Percentiles rank a stretch among this genome's conserved stretches.
Conservation (phyloP, 1,140 invertebrate genomes). For the Ridgeia piscesae region DNA sequence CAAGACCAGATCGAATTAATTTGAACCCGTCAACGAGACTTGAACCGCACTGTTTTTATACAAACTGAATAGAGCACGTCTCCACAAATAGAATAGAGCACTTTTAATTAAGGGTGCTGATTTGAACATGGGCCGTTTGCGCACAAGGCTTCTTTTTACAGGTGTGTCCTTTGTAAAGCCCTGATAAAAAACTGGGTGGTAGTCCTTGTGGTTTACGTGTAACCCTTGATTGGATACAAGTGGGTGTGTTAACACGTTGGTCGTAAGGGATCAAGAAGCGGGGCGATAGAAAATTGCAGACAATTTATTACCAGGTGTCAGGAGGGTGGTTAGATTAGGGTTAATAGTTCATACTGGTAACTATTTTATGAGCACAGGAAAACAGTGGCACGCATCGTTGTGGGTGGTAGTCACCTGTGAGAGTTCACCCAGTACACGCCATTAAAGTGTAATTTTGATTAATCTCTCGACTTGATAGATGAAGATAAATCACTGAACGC, state of each 20-base stretch:
- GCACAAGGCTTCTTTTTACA: background rate
- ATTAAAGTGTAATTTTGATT: background rate
- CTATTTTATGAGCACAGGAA: no score
- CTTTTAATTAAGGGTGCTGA: background rate
- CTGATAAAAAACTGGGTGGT: background rate
- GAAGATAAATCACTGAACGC: background rate
- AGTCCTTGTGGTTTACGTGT: background rate
- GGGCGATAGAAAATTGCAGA: background rate
- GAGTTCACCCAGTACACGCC: background rate
- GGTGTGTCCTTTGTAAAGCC: background rate
- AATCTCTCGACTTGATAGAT: background rate
- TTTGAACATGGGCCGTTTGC: background rate
- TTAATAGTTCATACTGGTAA: background rate
- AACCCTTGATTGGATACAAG: background rate
- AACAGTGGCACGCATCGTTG: background rate
- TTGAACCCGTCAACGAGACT: background rate
- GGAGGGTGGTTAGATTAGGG: background rate
- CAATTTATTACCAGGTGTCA: background rate
- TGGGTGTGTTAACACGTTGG: background rate
- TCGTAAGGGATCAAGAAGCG: background rate
- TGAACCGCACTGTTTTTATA: background rate
- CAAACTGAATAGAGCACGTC: background rate
- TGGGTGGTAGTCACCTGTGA: background rate
- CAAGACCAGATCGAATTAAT: background rate
- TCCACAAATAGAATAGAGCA: background rate